Evolutionary conservation across 1,140 invertebrate species (phyloP), one percentile per base, ranked within the genome.

Genomic region (Zeugodacus cucurbitae): DNA sequence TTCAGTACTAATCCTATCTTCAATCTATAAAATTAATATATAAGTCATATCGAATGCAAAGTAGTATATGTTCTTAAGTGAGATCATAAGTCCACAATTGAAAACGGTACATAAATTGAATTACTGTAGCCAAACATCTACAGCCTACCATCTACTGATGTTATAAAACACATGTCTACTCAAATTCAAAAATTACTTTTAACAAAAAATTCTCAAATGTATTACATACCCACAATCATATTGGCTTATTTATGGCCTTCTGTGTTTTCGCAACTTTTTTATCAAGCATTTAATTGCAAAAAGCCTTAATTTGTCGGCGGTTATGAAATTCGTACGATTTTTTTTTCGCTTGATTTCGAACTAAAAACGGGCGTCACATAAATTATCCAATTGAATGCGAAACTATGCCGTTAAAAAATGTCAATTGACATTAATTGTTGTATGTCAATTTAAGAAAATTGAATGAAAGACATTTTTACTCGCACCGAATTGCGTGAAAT

Each of bases 381-480:
- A 82, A 82, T 82, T 82, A 82, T 48, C 8, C 41, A 82, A 82
- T 82, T 82, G 74, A 82, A 82, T 26, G 22, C 74, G n/a, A 82
- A 82, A 82, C 74, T 82, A 82, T 82, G 74, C n/a, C 44, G 74
- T 82, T 82, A 82, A 62, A 48, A 82, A n/a, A 48, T 48, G 37
- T 82, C 74, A 82, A 82, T 82, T 82, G 74, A 82, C 74, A 54
- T 82, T 82, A 82, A 82, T 82, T 82, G 74, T 26, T 54, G 74
- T 37, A 82, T 82, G 74, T 48, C 74, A 82, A 82, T 82, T 82
- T 82, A 48, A 22, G 41, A 20, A 82, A 82, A 48, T 82, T 82
- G 74, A 10, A 82, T 82, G 74, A 82, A 82, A 22, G 26, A 82
- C 41, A 82, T 82, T 70, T 70, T 10, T 34, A 34, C 29, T 17